These are phyloP conservation scores for Athalia rosae DNA, from an alignment of 2,888 invertebrate species.

Conservation along the genomic window DNA sequence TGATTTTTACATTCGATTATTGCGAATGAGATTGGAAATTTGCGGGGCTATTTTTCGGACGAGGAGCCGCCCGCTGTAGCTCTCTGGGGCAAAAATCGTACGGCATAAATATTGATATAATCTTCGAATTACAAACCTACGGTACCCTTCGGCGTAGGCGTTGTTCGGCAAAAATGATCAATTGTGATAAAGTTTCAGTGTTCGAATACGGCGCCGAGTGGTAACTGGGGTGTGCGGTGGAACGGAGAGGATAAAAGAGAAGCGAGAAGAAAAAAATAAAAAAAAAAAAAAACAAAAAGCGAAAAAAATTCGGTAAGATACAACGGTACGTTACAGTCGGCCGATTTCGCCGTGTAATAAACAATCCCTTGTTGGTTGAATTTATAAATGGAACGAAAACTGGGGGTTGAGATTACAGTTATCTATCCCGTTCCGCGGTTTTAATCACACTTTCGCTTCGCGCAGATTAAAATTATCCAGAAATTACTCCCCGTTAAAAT, in stretches of 20 bases:
- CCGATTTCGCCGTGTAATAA: slow-evolving; percentile 27
- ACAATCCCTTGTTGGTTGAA: slow-evolving; percentile 18
- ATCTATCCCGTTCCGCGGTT: slow-evolving; percentile 42
- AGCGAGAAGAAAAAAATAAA: background rate
- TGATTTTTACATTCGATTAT: background rate
- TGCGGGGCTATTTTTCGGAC: background rate
- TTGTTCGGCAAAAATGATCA: background rate
- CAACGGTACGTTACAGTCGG: slow-evolving; percentile 33
- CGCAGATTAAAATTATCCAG: slow-evolving; percentile 41
- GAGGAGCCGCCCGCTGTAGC: background rate
- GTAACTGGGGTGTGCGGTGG: too few species aligned
- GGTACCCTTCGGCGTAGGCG: background rate
- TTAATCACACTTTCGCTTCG: slow-evolving; percentile 37
- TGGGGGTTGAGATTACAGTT: slow-evolving; percentile 35
- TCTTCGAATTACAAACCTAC: slow-evolving; percentile 17
- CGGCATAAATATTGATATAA: background rate
- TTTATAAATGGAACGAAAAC: slow-evolving; percentile 39
- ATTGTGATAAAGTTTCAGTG: background rate
- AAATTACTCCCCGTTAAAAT: slow-evolving; percentile 39
- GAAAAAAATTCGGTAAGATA: slow-evolving; percentile 21
- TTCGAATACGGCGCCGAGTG: background rate
- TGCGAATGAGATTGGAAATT: slow-evolving; percentile 21
- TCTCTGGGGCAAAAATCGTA: too few species aligned
- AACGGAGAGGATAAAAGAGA: too few species aligned
- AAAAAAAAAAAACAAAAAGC: slow-evolving; percentile 12